These are phyloP conservation scores for Styela plicata DNA, from an alignment of 23 tunicate genomes.

Conservation along the genomic window DNA sequence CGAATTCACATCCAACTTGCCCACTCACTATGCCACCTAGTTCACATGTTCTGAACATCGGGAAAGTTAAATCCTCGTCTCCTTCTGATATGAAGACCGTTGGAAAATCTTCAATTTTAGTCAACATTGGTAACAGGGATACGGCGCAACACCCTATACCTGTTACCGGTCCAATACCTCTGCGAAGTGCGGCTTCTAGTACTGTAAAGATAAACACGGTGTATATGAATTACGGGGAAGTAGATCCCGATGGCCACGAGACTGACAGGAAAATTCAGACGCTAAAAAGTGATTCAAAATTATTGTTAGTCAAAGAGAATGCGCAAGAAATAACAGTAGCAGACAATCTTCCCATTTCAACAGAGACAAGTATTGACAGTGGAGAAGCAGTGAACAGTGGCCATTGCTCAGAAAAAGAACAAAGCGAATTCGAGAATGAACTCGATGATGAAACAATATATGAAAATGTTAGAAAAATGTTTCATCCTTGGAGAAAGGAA, in stretches of 20 bases:
- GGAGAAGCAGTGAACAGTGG: not conserved
- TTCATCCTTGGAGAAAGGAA: not conserved
- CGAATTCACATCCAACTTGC: not conserved
- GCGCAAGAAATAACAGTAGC: not conserved
- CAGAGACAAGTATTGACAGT: not conserved
- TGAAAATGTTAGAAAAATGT: constrained; percentile 15
- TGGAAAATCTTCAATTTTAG: not conserved
- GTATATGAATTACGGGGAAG: not conserved
- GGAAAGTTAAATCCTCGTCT: not conserved
- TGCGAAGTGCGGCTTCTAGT: not conserved
- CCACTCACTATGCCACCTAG: not conserved
- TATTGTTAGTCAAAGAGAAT: not conserved
- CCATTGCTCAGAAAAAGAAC: not conserved
- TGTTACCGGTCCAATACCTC: not conserved
- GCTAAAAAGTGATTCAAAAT: not conserved
- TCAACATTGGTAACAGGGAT: constrained; percentile 3
- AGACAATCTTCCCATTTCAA: not conserved
- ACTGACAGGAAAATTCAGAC: not conserved
- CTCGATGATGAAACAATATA: constrained; percentile 21
- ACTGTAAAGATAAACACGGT: constrained; percentile 1
- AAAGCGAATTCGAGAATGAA: not conserved
- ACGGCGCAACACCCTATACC: not conserved
- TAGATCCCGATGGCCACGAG: not conserved
- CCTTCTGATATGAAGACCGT: not conserved
- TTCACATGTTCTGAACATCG: not conserved